These are phyloP conservation scores for Mesaphorura yosii DNA, from an alignment of 1,140 invertebrate species.

Conservation along the genomic window DNA sequence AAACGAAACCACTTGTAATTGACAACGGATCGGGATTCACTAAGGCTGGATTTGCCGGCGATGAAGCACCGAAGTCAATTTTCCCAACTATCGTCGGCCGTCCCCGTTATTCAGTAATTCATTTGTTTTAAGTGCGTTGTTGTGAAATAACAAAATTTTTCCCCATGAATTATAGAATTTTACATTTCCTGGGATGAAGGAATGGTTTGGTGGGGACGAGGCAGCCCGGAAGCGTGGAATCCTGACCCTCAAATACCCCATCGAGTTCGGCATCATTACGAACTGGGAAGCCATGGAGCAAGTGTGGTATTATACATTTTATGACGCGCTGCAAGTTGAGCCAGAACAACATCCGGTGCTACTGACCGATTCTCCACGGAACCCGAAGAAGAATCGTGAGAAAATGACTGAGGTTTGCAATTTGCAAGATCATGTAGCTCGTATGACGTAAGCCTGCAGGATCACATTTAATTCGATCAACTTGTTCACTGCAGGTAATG, in stretches of 20 bases:
- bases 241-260: slow-evolving; percentile 48
- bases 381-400: slow-evolving; percentile 47
- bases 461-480: too few species aligned
- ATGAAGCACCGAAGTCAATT: slow-evolving; percentile 44
- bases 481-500: slow-evolving; percentile 40
- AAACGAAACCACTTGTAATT: slow-evolving; percentile 45
- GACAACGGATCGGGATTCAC: slow-evolving; percentile 53
- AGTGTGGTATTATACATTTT: slow-evolving; percentile 16
- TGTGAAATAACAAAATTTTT: too few species aligned
- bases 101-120: slow-evolving; percentile 46
- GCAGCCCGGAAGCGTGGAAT: slow-evolving; percentile 31
- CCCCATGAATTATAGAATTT: too few species aligned
- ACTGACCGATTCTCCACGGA: slow-evolving; percentile 49
- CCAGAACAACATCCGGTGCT: slow-evolving; percentile 53
- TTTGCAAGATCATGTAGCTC: too few species aligned
- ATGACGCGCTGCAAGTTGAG: slow-evolving; percentile 43
- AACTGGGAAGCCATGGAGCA: slow-evolving; percentile 35
- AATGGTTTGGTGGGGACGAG: slow-evolving; percentile 8
- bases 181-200: slow-evolving; percentile 40
- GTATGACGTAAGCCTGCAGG: too few species aligned
- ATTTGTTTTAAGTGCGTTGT: neutral
- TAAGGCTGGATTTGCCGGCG: slow-evolving; percentile 47
- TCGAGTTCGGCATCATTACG: slow-evolving; percentile 47
- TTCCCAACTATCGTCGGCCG: slow-evolving; percentile 45
- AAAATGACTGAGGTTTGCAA: slow-evolving; percentile 44